Percentiles rank a stretch among this genome's conserved stretches.
phyloP scores from a whole-genome alignment of 2,888 invertebrate genomes.

The Drosophila phalerata region DNA sequence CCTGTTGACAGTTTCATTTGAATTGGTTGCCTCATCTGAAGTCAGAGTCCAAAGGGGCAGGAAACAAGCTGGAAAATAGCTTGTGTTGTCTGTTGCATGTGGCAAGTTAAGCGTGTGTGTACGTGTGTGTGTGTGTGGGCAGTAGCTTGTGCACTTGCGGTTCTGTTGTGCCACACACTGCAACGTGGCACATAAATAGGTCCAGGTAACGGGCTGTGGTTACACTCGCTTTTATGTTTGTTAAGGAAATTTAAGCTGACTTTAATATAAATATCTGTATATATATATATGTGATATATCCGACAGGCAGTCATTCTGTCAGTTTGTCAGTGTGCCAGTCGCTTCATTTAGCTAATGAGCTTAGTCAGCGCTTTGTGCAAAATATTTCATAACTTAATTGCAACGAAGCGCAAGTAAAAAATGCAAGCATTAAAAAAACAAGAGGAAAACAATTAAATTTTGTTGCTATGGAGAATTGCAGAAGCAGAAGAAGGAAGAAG shows the following conservation, averaged over 20 bases:
- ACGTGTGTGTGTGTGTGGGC: constrained; percentile 4
- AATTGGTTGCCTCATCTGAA: constrained; percentile 29
- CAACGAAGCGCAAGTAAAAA: constrained; percentile 47
- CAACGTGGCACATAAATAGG: constrained; percentile 29
- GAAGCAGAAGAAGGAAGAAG: constrained; percentile 46
- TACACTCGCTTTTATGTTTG: constrained; percentile 8
- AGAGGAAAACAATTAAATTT: constrained; percentile 22
- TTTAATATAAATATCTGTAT: background rate
- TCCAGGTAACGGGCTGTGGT: constrained; percentile 9
- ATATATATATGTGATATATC: background rate
- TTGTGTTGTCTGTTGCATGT: constrained; percentile 10
- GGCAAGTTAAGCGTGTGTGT: constrained; percentile 6
- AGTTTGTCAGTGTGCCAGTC: constrained; percentile 46
- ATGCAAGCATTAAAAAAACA: constrained; percentile 16
- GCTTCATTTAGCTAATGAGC: constrained; percentile 57
- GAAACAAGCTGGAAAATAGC: constrained; percentile 8
- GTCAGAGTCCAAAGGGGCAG: background rate
- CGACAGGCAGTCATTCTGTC: constrained; percentile 6
- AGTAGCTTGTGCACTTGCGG: constrained; percentile 13
- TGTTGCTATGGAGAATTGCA: constrained; percentile 42
- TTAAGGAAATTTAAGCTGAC: constrained; percentile 24
- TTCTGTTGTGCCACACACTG: background rate
- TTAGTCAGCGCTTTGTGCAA: constrained; percentile 69
- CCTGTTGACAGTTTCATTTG: constrained; percentile 63
- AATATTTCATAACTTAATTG: constrained; percentile 74